Conservation (phyloP, 2,113 vertebrate genomes). For the Chascanopsetta lugubris region DNA sequence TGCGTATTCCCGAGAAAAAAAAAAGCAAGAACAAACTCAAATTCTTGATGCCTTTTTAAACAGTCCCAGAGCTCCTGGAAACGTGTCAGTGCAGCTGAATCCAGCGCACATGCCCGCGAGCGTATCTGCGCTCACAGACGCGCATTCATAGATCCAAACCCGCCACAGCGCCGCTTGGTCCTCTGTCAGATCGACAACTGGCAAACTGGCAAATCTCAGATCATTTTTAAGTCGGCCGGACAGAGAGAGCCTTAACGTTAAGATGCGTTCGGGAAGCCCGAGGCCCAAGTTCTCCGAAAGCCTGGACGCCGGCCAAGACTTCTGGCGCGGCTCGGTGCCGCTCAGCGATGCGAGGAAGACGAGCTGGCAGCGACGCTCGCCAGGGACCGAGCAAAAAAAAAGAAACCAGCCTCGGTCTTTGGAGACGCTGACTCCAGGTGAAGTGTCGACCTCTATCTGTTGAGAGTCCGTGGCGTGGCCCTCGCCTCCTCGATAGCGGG, state of each 20-base stretch:
- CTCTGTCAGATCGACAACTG: conserved; percentile 51
- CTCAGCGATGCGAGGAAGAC: background rate
- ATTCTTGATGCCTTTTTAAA: conserved; percentile 64
- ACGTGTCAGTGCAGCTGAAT: conserved; percentile 47
- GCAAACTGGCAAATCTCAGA: conserved; percentile 64
- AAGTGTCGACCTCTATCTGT: conserved; percentile 3
- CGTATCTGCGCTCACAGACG: conserved; percentile 27
- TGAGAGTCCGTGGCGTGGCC: background rate
- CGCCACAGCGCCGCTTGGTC: conserved; percentile 35
- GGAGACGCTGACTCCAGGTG: background rate
- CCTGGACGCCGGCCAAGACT: conserved; percentile 26
- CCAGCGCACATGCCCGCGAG: conserved; percentile 56
- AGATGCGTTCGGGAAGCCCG: conserved; percentile 54
- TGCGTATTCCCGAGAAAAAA: no score
- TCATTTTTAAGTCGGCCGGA: conserved; percentile 60
- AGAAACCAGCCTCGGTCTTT: background rate
- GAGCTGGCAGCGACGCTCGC: conserved; percentile 4
- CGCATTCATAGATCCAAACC: conserved; percentile 24
- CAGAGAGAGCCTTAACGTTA: conserved; percentile 47
- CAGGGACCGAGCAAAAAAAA: background rate
- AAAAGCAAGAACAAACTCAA: conserved; percentile 31
- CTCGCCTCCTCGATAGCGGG: no score
- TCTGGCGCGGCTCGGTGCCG: conserved; percentile 9
- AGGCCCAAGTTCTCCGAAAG: conserved; percentile 47
- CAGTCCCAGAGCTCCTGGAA: conserved; percentile 60